Base-by-base conservation (phyloP, 1,140 invertebrate genomes). In the Whitmania pigra region DNA sequence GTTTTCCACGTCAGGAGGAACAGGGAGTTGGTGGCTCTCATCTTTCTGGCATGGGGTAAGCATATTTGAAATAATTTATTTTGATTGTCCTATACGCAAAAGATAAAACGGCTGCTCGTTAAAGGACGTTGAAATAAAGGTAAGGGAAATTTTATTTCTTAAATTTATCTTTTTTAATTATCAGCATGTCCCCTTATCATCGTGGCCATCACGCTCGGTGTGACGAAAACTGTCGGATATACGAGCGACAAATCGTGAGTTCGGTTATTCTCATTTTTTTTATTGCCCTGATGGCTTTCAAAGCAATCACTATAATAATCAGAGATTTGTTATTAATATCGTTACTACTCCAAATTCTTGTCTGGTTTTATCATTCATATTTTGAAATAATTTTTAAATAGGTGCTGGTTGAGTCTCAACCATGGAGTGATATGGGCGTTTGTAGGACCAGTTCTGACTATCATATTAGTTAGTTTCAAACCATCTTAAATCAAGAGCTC, bases 401-500 rank as follows among this genome's bases (percentile, higher is more conserved):
- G 70, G n/a, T 74, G 73, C 53, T 74, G 73, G 73, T 49, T 74
- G 60, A 53, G 57, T 2, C 25, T 69, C 31, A 36, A 71, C 18
- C n/a, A 40, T 22, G 73, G 73, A 13, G 29, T 74, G 18, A 49
- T 72, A 29, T 74, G 71, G 70, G 73, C 73, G 0, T 74, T 74
- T 53, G 71, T 72, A 20, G 73, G 73, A 22, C 73, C 73, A 18
- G 73, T 53, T 11, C 18, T 72, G 15, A 20, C 54, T n/a, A 53
- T 74, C 22, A 72, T 74, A n/a, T 5, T 71, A 18, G 73, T 73
- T 29, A 53, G 73, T 73, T 25, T 25, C 5, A 25, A 9, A 3
- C 18, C n/a, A 25, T 20, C 0, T 20, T 49, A 9, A 36, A 13
- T 18, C n/a, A 20, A 49, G 43, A 11, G 13, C 27, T 36, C 25